Conservation (phyloP, 2,888 invertebrate species). For the Oegoconia quadripuncta region DNA sequence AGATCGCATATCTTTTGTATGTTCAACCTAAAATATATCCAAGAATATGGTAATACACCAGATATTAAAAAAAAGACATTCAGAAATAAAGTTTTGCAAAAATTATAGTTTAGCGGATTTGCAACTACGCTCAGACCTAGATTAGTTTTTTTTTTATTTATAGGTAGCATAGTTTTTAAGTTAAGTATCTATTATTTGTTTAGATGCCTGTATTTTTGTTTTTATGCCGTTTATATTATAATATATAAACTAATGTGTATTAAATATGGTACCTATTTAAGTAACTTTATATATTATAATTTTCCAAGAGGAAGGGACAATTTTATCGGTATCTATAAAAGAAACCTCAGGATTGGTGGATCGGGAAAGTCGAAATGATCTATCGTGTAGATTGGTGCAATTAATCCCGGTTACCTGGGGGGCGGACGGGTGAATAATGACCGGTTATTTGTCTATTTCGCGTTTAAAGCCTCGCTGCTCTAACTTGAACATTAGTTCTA, state of each 20-base stretch:
- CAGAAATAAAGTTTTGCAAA: too few relatives aligned
- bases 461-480: slow-evolving; percentile 6
- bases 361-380: slow-evolving; percentile 8
- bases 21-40: too few relatives aligned
- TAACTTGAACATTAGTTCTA: neutral
- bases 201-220: too few relatives aligned
- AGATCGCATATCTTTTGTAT: too few relatives aligned
- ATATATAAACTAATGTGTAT: neutral
- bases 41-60: too few relatives aligned
- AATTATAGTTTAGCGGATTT: too few relatives aligned
- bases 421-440: slow-evolving; percentile 14
- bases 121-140: too few relatives aligned
- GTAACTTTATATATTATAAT: neutral
- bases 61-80: too few relatives aligned
- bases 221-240: neutral
- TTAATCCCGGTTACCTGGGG: slow-evolving; percentile 16
- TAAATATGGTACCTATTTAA: neutral
- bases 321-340: neutral
- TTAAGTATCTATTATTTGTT: too few relatives aligned
- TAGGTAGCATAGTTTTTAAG: too few relatives aligned
- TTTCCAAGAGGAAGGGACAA: too few relatives aligned
- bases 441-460: slow-evolving; percentile 15
- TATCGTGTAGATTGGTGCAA: slow-evolving; percentile 12
- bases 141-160: too few relatives aligned
- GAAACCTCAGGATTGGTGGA: neutral